Percentiles rank a stretch among this genome's conserved stretches.
These are phyloP conservation scores for Gyrodactylus salaris DNA, from an alignment of 1,140 invertebrate genomes.

Conservation along the genomic window DNA sequence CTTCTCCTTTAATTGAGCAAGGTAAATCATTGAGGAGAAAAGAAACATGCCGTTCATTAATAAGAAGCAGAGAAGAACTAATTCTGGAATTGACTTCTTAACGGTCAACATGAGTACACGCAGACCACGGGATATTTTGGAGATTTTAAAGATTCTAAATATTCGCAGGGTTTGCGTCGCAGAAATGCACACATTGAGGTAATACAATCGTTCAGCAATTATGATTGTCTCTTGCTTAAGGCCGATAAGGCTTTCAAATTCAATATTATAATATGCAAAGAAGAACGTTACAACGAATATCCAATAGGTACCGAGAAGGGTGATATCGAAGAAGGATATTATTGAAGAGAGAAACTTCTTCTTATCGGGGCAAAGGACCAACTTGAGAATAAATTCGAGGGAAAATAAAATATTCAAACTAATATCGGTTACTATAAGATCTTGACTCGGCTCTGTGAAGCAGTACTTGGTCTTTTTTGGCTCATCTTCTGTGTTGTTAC, in stretches of 20 bases:
- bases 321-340: conserved; percentile 5
- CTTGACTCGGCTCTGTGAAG: neutral
- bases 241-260: too few relatives aligned
- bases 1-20: conserved; percentile 3
- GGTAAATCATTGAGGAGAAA: conserved; percentile 5
- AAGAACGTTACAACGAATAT: neutral
- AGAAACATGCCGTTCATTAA: conserved; percentile 8
- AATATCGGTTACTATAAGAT: neutral
- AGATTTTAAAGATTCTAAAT: conserved; percentile 6
- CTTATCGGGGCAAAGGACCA: conserved; percentile 3
- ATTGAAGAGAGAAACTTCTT: conserved; percentile 4
- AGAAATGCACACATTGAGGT: neutral
- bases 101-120: conserved; percentile 7
- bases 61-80: conserved; percentile 5
- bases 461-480: conserved; percentile 5
- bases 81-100: conserved; percentile 6
- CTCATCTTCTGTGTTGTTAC: neutral
- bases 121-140: conserved; percentile 7
- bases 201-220: neutral
- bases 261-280: neutral
- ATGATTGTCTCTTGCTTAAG: neutral
- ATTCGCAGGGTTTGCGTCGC: conserved; percentile 4
- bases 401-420: conserved; percentile 4
- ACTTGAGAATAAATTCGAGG: conserved; percentile 4
- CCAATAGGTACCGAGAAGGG: conserved; percentile 5